Base-by-base conservation (phyloP, 2,888 invertebrate species). In the Eupithecia dodoneata region DNA sequence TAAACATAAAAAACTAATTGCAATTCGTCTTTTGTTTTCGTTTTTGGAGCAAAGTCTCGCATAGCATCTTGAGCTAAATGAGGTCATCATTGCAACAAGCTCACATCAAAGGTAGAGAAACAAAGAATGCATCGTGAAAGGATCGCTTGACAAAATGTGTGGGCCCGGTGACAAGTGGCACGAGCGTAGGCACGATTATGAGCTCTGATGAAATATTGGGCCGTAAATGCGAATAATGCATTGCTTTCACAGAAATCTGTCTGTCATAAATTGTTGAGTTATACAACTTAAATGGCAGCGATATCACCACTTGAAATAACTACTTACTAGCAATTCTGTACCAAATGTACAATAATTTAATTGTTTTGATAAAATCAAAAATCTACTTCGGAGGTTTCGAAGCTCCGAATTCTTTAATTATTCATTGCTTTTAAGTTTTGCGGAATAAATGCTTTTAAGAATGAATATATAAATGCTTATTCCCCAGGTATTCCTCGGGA, bases 161-260 rank as follows among this genome's bases (percentile, higher is more conserved):
- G 87, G 87, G 88, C 81, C 79, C 77, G 65, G 76, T 82, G 85
- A 87, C 87, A 87, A 85, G 88, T 86, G 84, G 82, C 82, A 79
- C 81, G 82, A 80, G 87, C 86, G 90, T 90, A 86, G 89, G 89
- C 81, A 83, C 84, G 85, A 87, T 87, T 87, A 85, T 87, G 85
- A 85, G 83, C 85, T 81, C 66, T 77, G 72, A 80, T 84, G 78
- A 83, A 80, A 82, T 80, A 78, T 80, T 55, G 78, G 44, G 44
- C n/a, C 47, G 80, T 76, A 70, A 80, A 77, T 63, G 71, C 77
- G 71, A 76, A 76, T 79, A 77, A 79, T 77, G 76, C 69, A 73
- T 63, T 72, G 67, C 74, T 77, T 74, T 72, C 47, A 74, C 74
- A 79, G 74, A 74, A 74, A 74, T 76, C 72, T 63, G 30, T 70